These are phyloP conservation scores for Oenanthe melanoleuca DNA, from an alignment of 2,113 vertebrate genomes.

Conservation along the genomic window DNA sequence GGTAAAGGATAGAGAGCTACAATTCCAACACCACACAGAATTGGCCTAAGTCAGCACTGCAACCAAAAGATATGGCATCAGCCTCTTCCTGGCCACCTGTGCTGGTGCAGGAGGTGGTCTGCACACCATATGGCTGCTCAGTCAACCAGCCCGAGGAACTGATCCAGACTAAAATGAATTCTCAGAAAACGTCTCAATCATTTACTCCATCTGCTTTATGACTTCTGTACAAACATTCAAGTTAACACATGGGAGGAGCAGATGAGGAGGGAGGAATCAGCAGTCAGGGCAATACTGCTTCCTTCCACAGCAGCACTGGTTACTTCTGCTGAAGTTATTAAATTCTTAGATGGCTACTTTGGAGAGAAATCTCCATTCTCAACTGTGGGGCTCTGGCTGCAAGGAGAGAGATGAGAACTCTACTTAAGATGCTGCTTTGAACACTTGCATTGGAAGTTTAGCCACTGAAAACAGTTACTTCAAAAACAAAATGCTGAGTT, in stretches of 20 bases:
- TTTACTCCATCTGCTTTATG: conserved; percentile 3
- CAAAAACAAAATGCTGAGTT: not conserved
- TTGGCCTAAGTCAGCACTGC: not conserved
- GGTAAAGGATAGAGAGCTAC: not conserved
- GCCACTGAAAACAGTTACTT: not conserved
- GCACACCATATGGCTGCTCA: not conserved
- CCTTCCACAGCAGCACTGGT: not conserved
- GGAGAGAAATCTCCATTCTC: not conserved
- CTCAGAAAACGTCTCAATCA: not conserved
- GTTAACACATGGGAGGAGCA: not conserved
- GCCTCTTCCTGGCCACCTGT: not conserved
- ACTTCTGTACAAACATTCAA: not conserved
- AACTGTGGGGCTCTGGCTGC: not conserved
- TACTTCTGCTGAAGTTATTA: not conserved
- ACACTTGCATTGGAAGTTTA: not conserved
- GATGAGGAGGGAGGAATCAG: not conserved
- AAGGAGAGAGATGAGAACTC: not conserved
- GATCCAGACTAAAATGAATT: not conserved
- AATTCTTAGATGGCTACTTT: not conserved
- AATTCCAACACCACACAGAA: not conserved
- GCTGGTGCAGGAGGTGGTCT: not conserved
- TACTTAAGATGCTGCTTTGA: not conserved
- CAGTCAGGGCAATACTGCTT: not conserved
- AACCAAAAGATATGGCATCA: not conserved
- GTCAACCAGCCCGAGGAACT: not conserved